Percentiles rank a stretch among this genome's conserved stretches.
phyloP scores from a whole-genome alignment of 2,113 vertebrate species.

The Neotoma lepida region DNA sequence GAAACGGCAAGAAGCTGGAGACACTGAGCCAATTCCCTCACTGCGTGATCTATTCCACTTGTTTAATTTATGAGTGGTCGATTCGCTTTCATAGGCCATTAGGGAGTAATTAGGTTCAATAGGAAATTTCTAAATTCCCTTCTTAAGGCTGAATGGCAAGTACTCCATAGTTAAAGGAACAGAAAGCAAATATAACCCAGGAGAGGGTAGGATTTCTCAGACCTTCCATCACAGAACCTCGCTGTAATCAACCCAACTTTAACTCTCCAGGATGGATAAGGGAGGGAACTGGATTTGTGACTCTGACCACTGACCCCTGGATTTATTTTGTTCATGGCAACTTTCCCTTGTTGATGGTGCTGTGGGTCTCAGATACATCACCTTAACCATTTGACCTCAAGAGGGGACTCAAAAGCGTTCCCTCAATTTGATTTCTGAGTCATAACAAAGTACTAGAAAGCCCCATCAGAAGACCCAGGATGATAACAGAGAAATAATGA shows the following conservation, averaged over 20 bases:
- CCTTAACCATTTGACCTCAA: too few relatives aligned
- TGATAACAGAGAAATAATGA: not conserved
- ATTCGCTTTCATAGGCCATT: not conserved
- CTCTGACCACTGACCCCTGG: not conserved
- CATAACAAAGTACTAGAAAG: not conserved
- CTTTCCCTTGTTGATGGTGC: not conserved
- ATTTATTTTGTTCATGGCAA: not conserved
- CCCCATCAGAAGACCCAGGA: not conserved
- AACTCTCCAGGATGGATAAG: not conserved
- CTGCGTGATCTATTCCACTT: not conserved
- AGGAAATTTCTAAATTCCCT: constrained; percentile 43
- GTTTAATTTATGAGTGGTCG: not conserved
- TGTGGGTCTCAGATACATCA: too few relatives aligned
- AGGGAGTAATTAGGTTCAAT: constrained; percentile 7
- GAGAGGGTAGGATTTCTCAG: not conserved
- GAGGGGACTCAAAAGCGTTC: not conserved
- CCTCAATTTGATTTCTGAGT: not conserved
- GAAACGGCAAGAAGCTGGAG: not conserved
- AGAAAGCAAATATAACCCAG: not conserved
- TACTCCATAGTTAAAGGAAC: not conserved
- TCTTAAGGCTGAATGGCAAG: not conserved
- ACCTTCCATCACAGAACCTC: not conserved
- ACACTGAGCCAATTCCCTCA: not conserved
- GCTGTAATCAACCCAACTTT: not conserved
- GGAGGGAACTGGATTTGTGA: not conserved